Conservation (phyloP, 2,797 vertebrate species). For the Smutsia temminckii region DNA sequence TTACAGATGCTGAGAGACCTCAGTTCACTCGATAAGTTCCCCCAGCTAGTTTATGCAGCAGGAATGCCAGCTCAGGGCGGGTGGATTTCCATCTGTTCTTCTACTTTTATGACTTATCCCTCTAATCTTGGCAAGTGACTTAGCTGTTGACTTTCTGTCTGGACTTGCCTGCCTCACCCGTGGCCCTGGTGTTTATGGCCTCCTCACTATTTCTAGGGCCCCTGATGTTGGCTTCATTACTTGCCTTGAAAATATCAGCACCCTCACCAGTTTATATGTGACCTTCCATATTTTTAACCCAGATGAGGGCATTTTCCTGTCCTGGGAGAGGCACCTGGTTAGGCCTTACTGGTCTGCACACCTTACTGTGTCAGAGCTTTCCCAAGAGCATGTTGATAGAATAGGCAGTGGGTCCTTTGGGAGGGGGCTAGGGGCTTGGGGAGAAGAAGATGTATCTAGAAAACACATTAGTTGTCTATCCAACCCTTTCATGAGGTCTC, state of each 20-base stretch:
- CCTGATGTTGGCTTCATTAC: too few relatives aligned
- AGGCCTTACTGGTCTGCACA: background rate
- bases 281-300: background rate
- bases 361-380: background rate
- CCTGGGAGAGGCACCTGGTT: background rate
- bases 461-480: background rate
- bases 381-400: fast-evolving
- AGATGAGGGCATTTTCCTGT: background rate
- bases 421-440: background rate
- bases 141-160: background rate
- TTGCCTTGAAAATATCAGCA: background rate
- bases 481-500: background rate
- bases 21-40: background rate
- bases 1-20: background rate
- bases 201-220: background rate
- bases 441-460: background rate
- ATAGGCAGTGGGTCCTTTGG: background rate
- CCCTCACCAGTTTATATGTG: background rate
- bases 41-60: background rate
- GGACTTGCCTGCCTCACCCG: background rate
- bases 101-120: background rate
- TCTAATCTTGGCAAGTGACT: background rate
- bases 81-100: background rate
- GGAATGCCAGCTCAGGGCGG: background rate
- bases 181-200: background rate